Percentiles rank a stretch among this genome's conserved stretches.
Evolutionary conservation across 2,888 invertebrate genomes (phyloP).

Genomic region (Eilema caniola): DNA sequence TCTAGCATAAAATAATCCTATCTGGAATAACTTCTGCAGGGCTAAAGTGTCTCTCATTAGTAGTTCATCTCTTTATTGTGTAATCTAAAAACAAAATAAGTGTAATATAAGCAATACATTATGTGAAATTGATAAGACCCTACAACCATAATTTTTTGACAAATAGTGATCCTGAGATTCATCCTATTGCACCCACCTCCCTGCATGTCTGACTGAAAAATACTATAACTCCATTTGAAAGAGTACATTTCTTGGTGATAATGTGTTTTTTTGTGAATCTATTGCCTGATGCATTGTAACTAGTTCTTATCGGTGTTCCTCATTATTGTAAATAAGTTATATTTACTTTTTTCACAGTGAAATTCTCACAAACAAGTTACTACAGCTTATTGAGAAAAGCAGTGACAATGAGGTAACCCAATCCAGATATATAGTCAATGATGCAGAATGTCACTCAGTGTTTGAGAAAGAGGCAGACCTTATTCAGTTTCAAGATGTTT

Average conservation of each 20-base stretch:
- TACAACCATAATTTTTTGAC: not conserved
- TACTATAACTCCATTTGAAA: not conserved
- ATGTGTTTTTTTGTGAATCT: not conserved
- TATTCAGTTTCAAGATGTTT: conserved; percentile 89
- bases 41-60: not conserved
- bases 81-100: too few species aligned
- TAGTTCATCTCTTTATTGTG: too few species aligned
- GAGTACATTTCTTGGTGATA: too few species aligned
- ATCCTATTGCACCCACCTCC: not conserved
- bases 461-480: conserved; percentile 88
- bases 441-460: conserved; percentile 86
- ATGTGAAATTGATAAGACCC: not conserved
- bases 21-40: not conserved
- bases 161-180: too few species aligned
- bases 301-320: not conserved
- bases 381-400: conserved; percentile 90
- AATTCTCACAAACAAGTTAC: conserved; percentile 88
- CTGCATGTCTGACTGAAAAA: not conserved
- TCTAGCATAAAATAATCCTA: not conserved
- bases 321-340: too few species aligned
- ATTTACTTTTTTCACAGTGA: conserved; percentile 82
- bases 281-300: not conserved
- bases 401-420: conserved; percentile 85
- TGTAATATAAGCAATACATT: too few species aligned
- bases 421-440: conserved; percentile 86